Conservation (phyloP, 2,888 invertebrate species). For the Chymomyza amoena region DNA sequence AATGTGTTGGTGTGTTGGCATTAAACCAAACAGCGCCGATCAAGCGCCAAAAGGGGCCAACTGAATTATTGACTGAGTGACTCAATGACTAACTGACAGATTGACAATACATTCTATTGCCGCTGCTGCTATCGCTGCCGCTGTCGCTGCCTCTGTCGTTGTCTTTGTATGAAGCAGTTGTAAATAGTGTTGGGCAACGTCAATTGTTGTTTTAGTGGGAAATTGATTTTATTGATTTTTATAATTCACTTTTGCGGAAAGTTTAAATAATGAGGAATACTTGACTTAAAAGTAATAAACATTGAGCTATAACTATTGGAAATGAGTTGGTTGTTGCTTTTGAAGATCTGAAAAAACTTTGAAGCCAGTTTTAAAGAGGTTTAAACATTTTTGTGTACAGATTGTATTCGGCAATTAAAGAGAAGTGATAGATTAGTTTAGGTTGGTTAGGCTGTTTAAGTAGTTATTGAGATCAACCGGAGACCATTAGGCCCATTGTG, state of each 20-base stretch:
- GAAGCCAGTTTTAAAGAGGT: not conserved
- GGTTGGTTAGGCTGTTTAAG: too few species aligned
- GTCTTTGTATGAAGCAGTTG: not conserved
- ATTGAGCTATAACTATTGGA: too few species aligned
- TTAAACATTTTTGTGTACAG: too few species aligned
- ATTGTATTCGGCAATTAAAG: too few species aligned
- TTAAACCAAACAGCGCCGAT: conserved; percentile 17
- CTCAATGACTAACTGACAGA: conserved; percentile 25
- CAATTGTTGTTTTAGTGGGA: conserved; percentile 4
- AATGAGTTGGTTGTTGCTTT: too few species aligned
- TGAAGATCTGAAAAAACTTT: conserved; percentile 7
- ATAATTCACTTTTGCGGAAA: conserved; percentile 58
- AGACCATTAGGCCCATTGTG: too few species aligned
- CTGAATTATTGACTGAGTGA: conserved; percentile 22
- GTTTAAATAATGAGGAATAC: conserved; percentile 35
- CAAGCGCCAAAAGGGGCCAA: conserved; percentile 30
- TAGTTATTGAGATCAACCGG: too few species aligned
- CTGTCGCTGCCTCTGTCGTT: too few species aligned
- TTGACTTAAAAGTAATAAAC: too few species aligned
- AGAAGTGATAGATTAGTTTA: too few species aligned
- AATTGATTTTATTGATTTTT: conserved; percentile 44
- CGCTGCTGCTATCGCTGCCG: not conserved
- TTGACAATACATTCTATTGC: not conserved
- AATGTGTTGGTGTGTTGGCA: conserved; percentile 7
- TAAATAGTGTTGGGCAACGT: conserved; percentile 2